These are phyloP conservation scores for Macaca nemestrina DNA, from an alignment of 2,113 vertebrate species.

Conservation along the genomic window DNA sequence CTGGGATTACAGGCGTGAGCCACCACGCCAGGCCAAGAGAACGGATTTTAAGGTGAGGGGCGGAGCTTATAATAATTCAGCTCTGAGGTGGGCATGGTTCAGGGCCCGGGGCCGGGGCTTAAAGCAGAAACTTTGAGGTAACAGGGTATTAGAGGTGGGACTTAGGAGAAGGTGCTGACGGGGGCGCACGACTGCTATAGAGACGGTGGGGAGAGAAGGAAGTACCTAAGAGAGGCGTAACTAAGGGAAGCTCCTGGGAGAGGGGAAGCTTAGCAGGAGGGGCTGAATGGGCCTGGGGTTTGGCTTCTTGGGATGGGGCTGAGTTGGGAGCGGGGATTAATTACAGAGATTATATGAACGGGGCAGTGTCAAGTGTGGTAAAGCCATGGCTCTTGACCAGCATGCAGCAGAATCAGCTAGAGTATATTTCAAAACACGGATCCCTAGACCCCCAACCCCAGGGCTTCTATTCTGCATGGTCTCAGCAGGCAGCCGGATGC, in stretches of 20 bases:
- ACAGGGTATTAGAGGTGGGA: neutral
- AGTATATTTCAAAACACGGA: neutral
- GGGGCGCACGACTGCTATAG: neutral
- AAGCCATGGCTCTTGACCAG: neutral
- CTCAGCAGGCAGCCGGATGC: neutral
- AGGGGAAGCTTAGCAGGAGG: neutral
- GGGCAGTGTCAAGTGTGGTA: neutral
- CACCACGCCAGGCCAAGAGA: too few relatives aligned
- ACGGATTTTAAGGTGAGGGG: too few relatives aligned
- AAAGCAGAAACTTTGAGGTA: neutral
- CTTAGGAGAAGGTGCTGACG: neutral
- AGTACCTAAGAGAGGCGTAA: neutral
- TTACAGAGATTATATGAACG: too few relatives aligned
- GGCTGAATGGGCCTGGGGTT: neutral
- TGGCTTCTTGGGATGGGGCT: neutral
- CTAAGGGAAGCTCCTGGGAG: neutral
- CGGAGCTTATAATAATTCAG: neutral
- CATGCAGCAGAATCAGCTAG: neutral
- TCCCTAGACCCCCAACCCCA: neutral
- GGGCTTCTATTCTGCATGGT: neutral
- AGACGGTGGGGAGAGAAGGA: neutral
- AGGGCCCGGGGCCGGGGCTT: neutral
- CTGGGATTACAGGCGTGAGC: too few relatives aligned
- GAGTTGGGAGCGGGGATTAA: neutral
- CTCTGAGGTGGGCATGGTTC: neutral